Percentiles rank a stretch among this genome's conserved stretches.
Conservation (phyloP, 2,797 vertebrate genomes). For the Microcaecilia unicolor region DNA sequence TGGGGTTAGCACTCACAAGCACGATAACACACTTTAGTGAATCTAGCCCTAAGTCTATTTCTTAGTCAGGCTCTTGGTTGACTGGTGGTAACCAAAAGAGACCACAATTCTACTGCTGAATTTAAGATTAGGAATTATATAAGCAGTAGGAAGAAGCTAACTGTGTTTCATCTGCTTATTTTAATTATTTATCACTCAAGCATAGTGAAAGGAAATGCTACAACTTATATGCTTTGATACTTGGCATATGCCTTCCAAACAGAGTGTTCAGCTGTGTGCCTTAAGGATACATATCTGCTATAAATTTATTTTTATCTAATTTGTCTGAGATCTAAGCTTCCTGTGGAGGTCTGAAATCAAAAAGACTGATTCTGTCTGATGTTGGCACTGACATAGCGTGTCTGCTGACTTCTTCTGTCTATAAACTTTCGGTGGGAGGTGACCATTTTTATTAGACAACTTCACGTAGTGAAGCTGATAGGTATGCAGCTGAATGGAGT, state of each 20-base stretch:
- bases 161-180: conserved; percentile 28
- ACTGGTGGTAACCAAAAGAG: neutral
- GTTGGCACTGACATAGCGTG: conserved; percentile 84
- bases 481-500: conserved; percentile 48
- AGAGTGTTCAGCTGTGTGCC: conserved; percentile 59
- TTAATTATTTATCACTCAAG: conserved; percentile 43
- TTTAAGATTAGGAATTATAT: conserved; percentile 18
- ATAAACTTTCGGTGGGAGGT: conserved; percentile 73
- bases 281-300: conserved; percentile 74
- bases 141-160: conserved; percentile 16
- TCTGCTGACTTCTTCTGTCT: conserved; percentile 91
- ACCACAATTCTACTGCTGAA: neutral
- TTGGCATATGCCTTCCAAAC: conserved; percentile 49
- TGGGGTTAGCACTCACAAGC: too few relatives aligned
- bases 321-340: conserved; percentile 96
- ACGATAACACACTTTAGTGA: too few relatives aligned
- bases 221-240: conserved; percentile 58
- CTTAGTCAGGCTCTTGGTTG: neutral
- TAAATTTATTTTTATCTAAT: conserved; percentile 98
- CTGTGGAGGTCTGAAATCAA: conserved; percentile 93
- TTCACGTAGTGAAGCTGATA: conserved; percentile 58
- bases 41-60: too few relatives aligned
- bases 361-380: conserved; percentile 91
- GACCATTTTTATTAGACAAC: conserved; percentile 53
- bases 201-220: conserved; percentile 42